Evolutionary conservation across 2,113 vertebrate species (phyloP).

Genomic region (Ranitomeya imitator): DNA sequence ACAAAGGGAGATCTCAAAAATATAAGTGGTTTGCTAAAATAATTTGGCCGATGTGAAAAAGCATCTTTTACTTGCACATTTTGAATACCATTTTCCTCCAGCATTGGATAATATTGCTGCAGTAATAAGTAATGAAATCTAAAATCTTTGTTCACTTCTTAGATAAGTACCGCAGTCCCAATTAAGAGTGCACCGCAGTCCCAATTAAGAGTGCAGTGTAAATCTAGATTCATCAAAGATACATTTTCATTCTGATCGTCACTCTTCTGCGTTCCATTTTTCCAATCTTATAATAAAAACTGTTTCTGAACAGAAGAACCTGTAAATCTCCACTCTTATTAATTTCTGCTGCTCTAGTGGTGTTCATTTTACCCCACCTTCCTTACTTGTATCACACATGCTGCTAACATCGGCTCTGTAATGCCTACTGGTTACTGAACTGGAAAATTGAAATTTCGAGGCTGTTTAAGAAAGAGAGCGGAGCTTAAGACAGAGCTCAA

Average conservation of each 20-base stretch:
- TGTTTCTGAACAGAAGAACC: neutral
- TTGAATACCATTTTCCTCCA: neutral
- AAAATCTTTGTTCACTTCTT: neutral
- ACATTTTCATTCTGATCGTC: neutral
- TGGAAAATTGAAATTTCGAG: constrained; percentile 38
- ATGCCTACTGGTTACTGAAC: constrained; percentile 12
- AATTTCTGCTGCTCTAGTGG: neutral
- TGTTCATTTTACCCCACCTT: neutral
- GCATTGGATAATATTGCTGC: neutral
- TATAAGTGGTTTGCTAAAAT: neutral
- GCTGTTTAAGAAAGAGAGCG: neutral
- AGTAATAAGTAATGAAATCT: neutral
- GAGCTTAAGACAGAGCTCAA: neutral
- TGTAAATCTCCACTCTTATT: neutral
- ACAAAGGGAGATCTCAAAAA: neutral
- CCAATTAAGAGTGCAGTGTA: neutral
- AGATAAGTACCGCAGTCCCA: neutral
- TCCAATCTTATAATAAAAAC: neutral
- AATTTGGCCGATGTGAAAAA: neutral
- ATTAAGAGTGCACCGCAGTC: too few species aligned
- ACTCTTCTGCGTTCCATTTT: neutral
- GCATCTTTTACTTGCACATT: neutral
- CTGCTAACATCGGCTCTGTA: neutral
- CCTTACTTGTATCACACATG: neutral
- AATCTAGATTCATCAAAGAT: neutral